Percentiles rank a stretch among this genome's conserved stretches.
phyloP scores from a whole-genome alignment of 2,888 invertebrate genomes.

The Plagodis pulveraria region DNA sequence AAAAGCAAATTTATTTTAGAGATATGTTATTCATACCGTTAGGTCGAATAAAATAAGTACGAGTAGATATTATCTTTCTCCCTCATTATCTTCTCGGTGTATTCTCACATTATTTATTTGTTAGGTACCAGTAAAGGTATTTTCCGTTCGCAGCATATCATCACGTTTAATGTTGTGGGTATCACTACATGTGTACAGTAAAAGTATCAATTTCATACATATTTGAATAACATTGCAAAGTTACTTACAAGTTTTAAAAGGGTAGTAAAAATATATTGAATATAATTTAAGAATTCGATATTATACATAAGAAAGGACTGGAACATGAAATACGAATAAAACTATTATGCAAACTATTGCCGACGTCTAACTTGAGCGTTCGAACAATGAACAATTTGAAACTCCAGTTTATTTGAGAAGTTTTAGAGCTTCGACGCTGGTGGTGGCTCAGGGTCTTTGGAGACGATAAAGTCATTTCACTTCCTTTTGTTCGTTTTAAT shows the following conservation, averaged over 20 bases:
- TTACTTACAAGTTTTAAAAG: constrained; percentile 38
- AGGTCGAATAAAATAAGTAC: too few relatives aligned
- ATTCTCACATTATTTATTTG: too few relatives aligned
- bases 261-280: constrained; percentile 54
- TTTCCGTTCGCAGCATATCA: background rate
- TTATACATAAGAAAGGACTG: constrained; percentile 56
- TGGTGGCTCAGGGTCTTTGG: constrained; percentile 48
- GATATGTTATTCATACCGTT: too few relatives aligned
- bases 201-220: constrained; percentile 1
- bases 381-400: constrained; percentile 60
- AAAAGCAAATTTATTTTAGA: too few relatives aligned
- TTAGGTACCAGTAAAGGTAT: too few relatives aligned
- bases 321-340: constrained; percentile 70
- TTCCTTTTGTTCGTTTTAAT: constrained; percentile 39
- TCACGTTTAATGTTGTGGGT: constrained; percentile 16
- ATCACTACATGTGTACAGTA: constrained; percentile 19
- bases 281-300: constrained; percentile 57
- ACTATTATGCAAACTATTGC: constrained; percentile 75
- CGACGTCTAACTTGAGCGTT: constrained; percentile 62
- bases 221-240: constrained; percentile 24
- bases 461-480: constrained; percentile 39
- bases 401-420: constrained; percentile 60
- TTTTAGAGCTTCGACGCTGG: constrained; percentile 47
- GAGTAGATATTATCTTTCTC: too few relatives aligned
- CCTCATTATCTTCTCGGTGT: too few relatives aligned